These are phyloP conservation scores for Rhimphoctona megacephalus DNA, from an alignment of 2,888 invertebrate species.

Conservation along the genomic window DNA sequence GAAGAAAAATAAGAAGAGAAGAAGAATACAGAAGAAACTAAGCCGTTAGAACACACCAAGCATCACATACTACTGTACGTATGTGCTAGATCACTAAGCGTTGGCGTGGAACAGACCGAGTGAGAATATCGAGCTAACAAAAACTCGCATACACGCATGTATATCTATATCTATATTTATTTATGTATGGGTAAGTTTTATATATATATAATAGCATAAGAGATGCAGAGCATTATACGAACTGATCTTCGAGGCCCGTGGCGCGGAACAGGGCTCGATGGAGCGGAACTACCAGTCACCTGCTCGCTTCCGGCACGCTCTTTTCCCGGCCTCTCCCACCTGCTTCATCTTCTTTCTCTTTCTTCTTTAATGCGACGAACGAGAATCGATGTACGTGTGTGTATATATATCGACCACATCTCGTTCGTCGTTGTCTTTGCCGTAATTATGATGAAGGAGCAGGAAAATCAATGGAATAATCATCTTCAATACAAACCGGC, in stretches of 20 bases:
- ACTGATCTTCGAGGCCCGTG: conserved; percentile 83
- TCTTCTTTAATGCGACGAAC: neutral
- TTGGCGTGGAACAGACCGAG: conserved; percentile 63
- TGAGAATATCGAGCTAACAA: conserved; percentile 53
- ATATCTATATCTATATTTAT: conserved; percentile 20
- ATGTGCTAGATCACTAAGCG: conserved; percentile 57
- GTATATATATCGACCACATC: neutral
- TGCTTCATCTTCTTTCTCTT: conserved; percentile 53
- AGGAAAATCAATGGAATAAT: conserved; percentile 24
- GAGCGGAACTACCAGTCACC: conserved; percentile 85
- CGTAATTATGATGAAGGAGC: conserved; percentile 30
- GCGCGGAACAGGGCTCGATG: conserved; percentile 84
- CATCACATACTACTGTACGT: conserved; percentile 40
- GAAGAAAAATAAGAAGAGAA: conserved; percentile 26
- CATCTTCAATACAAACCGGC: neutral
- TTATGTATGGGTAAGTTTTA: conserved; percentile 28
- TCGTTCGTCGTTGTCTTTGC: conserved; percentile 12
- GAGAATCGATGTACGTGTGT: neutral
- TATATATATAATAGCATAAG: conserved; percentile 53
- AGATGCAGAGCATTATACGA: conserved; percentile 72
- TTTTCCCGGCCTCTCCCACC: conserved; percentile 68
- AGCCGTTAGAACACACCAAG: conserved; percentile 63
- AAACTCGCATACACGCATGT: conserved; percentile 1
- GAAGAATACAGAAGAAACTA: conserved; percentile 50
- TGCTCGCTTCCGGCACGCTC: conserved; percentile 84